Conservation (phyloP, 2,888 invertebrate species). For the Troides aeacus region DNA sequence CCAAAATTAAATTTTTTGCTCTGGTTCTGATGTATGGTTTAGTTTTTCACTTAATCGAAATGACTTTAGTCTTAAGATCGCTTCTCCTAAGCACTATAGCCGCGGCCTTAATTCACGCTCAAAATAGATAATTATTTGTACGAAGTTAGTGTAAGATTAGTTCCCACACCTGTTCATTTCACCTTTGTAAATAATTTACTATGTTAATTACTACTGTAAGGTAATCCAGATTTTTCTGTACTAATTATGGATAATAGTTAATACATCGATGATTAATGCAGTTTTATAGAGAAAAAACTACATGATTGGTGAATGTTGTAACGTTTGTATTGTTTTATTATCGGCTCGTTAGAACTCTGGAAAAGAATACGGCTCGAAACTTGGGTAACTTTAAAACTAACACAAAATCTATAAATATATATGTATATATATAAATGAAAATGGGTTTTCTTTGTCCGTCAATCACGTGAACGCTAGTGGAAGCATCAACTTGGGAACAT, state of each 20-base stretch:
- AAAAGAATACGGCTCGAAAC: too few species aligned
- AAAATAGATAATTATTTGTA: constrained; percentile 20
- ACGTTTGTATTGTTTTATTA: too few species aligned
- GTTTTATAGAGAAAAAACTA: too few species aligned
- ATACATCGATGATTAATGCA: not conserved
- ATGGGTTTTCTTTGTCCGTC: too few species aligned
- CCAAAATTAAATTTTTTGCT: too few species aligned
- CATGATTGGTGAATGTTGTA: too few species aligned
- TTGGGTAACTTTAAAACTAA: too few species aligned
- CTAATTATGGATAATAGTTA: not conserved
- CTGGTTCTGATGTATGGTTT: not conserved
- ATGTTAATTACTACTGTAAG: not conserved
- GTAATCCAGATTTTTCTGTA: not conserved
- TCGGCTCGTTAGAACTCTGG: too few species aligned
- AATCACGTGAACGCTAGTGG: too few species aligned
- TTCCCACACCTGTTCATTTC: constrained; percentile 18
- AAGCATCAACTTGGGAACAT: too few species aligned
- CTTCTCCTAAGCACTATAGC: not conserved
- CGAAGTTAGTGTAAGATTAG: constrained; percentile 16
- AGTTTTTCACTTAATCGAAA: not conserved
- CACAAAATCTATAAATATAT: too few species aligned
- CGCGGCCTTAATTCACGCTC: constrained; percentile 14
- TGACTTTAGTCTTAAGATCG: not conserved
- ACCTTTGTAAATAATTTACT: constrained; percentile 4
- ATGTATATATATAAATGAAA: too few species aligned